Base-by-base conservation (phyloP, 2,888 invertebrate genomes). In the Eugnorisma glareosa region DNA sequence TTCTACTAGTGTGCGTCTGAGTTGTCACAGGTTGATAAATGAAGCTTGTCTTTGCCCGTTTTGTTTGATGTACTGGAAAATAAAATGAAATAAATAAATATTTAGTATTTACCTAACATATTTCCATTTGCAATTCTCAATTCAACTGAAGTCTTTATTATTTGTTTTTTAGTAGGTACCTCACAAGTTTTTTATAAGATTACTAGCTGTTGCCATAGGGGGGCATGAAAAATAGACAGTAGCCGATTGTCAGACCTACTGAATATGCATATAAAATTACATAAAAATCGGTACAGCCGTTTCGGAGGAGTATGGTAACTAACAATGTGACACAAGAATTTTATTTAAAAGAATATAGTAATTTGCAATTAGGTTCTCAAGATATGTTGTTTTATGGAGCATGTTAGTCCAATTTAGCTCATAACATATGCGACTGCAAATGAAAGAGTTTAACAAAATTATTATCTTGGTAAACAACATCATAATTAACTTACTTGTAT, bases 1-100 rank as follows among this genome's bases (percentile, higher is more conserved):
- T 96, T 86, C 97, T 95, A 92, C 97, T 97, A 15, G 97, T 97
- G 91, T 96, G 97, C 3, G 96, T 89, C 72, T 94, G 94, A n/a
- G 95, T 86, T 83, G 94, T 87, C 90, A 97, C 91, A 2, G 96
- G 95, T 80, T 95, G 96, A 89, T 96, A 96, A 63, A 97, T 93
- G 90, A 91, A 96, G 89, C 90, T 96, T 24, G 94, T 94, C 89
- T 95, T 96, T 75, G 96, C 96, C 91, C 91, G 96, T 93, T 92
- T 97, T 86, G 94, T 97, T 94, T 90, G 95, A 91, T 95, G 95
- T 77, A 95, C 96, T 97, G 93, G 91, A 91, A 75, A 6, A 77
- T 75, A 81, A 77, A 86, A 61, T 64, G 0, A 75, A 51, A 54
- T 67, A 64, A 63, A 57, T 40, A 6, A 67, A 40, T 21, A 80